Evolutionary conservation across 2,797 vertebrate species (phyloP), one percentile per base, ranked within the genome.

Genomic region (Sylvilagus floridanus): DNA sequence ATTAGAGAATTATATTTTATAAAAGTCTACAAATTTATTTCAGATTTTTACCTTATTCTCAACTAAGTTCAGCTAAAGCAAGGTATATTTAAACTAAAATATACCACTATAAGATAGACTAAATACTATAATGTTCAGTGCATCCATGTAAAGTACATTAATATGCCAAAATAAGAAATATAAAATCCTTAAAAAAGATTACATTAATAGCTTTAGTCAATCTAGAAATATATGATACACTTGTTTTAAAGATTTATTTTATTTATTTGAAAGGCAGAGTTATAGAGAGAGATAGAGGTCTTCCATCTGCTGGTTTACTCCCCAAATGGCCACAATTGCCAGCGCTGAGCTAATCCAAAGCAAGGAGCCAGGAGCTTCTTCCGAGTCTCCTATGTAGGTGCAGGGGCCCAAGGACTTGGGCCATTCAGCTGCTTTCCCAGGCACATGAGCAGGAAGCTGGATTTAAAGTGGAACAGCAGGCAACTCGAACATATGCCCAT

Each of bases 81-180:
- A 86, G 35, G 3, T n/a, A 62, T 17, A 42, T 57, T 79, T 84
- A 95, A 77, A 71, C 16, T 83, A 76, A 72, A 69, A 83, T 72
- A 69, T 28, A 54, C 37, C 37, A 50, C 82, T 75, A 47, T 52
- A 82, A 75, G n/a, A 47, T 32, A 85, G 22, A 84, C 12, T 60
- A 81, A 57, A 71, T 26, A 79, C 13, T n/a, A 47, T 10, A 69
- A 28, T 86, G 42, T 54, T 77, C 76, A 90, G 52, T 32, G 28
- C n/a, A 0, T 63, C 30, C 16, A 32, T 52, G 35, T 73, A 77
- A 82, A 66, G 82, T 11, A 72, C 1, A 69, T 9, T 24, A 91
- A 65, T 42, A 85, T 65, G 19, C 54, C 69, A 92, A 57, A 68
- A 83, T 71, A 69, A 93, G 28, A 87, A 83, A 83, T 66, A 37